phyloP scores from a whole-genome alignment of 1,140 invertebrate genomes.

The Drosophila lini region DNA sequence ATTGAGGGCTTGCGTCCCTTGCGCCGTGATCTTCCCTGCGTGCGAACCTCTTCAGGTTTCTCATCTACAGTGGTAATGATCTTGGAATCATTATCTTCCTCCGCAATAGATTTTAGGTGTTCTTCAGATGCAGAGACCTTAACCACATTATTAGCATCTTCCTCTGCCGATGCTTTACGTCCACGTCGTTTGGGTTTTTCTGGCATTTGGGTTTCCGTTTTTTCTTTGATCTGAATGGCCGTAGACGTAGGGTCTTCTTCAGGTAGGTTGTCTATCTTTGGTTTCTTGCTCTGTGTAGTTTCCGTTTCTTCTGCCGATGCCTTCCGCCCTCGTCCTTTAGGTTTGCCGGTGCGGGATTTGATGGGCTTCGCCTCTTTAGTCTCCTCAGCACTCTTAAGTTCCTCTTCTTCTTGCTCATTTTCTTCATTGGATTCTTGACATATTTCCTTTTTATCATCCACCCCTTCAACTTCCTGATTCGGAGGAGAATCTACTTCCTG shows the following conservation, averaged over 20 bases:
- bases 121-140: slow-evolving; percentile 5
- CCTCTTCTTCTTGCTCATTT: not conserved
- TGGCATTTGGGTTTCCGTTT: not conserved
- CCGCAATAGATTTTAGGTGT: not conserved
- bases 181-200: not conserved
- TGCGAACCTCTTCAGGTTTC: not conserved
- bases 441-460: not conserved
- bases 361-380: not conserved
- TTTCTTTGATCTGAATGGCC: not conserved
- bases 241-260: not conserved
- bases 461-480: not conserved
- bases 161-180: slow-evolving; percentile 3
- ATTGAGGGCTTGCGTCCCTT: slow-evolving; percentile 14
- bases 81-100: not conserved
- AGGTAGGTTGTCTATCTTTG: not conserved
- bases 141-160: not conserved
- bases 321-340: slow-evolving; percentile 34
- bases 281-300: not conserved
- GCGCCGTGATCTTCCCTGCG: not conserved
- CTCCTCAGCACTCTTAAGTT: not conserved
- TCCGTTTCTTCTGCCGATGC: slow-evolving; percentile 15
- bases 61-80: not conserved
- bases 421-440: not conserved
- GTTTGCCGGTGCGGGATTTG: slow-evolving; percentile 9
- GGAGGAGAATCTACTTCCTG: not conserved